Evolutionary conservation across 92 coral and sea anemone genomes (phyloP), one percentile per base, ranked within the genome.

Genomic region (Bergia puertoricense): DNA sequence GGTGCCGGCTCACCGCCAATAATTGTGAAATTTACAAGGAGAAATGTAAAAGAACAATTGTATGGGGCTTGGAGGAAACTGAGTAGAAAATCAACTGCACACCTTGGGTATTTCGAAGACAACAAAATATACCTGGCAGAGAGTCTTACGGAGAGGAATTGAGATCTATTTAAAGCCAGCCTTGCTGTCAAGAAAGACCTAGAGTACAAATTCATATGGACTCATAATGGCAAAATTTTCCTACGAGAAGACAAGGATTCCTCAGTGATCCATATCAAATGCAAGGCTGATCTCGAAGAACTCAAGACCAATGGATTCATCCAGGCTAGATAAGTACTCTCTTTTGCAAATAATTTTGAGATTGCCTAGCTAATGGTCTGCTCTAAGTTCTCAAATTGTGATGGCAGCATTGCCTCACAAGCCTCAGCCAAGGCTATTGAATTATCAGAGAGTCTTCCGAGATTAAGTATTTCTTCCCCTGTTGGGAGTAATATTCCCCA

Each of bases 401-500:
- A n/a, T 48, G 59, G 41, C 65, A 78, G 23, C 38, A 41, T 8
- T 78, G 82, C 82, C 82, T 78, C 65, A 78, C 82, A 38, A 8
- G 40, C 40, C 6, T 39, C 79, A 30, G 83, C 37, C 46, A 8
- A 69, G 72, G 83, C 68, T 18, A 37, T 11, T 50, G 79, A 57
- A 37, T 7, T 76, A 15, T 13, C 69, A n/a, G n/a, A 86, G 11
- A 50, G 46, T 46, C 73, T 75, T 11, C 83, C 83, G 23, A 48
- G 54, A 3, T 75, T 65, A n/a, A n/a, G n/a, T n/a, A n/a, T n/a
- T n/a, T n/a, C n/a, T n/a, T n/a, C n/a, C n/a, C n/a, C n/a, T n/a
- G 77, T 71, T 40, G 80, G 23, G 50, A 85, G 62, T 85, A 37
- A 85, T 51, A 76, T 86, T 74, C 30, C 68, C n/a, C 88, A 85